Percentiles rank a stretch among this genome's conserved stretches.
Conservation (phyloP, 2,888 invertebrate genomes). For the Lobophora halterata region DNA sequence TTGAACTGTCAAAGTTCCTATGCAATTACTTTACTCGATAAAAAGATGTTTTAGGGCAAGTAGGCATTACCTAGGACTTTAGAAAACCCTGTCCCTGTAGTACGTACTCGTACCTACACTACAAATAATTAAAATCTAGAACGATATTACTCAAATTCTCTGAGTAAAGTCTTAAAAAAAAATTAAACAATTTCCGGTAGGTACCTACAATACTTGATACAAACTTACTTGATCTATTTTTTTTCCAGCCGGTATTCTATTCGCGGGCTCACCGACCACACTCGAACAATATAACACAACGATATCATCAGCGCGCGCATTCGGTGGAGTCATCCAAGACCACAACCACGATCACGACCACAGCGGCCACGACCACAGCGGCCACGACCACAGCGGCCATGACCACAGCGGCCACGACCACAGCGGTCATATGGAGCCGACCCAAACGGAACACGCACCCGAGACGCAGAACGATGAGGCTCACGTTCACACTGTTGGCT, state of each 20-base stretch:
- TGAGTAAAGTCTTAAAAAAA: too few species aligned
- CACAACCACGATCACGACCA: conserved; percentile 36
- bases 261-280: conserved; percentile 82
- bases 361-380: conserved; percentile 32
- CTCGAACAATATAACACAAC: conserved; percentile 75
- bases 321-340: conserved; percentile 51
- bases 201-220: too few species aligned
- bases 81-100: too few species aligned
- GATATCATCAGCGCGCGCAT: conserved; percentile 81
- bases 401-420: conserved; percentile 32
- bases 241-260: conserved; percentile 84
- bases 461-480: conserved; percentile 52
- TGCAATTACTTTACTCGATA: too few species aligned
- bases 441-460: conserved; percentile 38
- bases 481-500: conserved; percentile 40
- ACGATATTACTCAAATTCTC: too few species aligned
- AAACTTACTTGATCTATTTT: too few species aligned
- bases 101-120: too few species aligned
- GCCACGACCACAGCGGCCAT: conserved; percentile 33
- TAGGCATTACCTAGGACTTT: too few species aligned
- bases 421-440: conserved; percentile 22
- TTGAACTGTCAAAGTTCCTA: too few species aligned
- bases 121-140: too few species aligned
- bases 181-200: too few species aligned
- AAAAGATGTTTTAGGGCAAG: too few species aligned